Evolutionary conservation across 1,140 invertebrate genomes (phyloP).

Genomic region (Musca vetustissima): DNA sequence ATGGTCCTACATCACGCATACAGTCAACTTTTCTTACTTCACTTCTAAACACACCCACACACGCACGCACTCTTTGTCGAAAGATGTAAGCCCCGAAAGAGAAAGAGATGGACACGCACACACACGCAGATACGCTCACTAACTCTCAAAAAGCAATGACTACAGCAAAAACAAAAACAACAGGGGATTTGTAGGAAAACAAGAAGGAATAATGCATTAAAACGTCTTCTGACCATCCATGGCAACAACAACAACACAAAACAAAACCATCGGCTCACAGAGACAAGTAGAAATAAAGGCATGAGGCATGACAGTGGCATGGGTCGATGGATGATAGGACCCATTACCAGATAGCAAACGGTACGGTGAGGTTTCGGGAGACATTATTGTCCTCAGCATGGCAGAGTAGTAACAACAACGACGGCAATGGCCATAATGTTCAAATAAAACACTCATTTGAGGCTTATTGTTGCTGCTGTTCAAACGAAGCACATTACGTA

Average conservation of each 20-base stretch:
- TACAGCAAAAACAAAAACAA: not conserved
- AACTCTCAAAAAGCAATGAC: conserved; percentile 4
- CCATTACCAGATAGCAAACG: no score
- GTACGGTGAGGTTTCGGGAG: no score
- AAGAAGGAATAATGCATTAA: conserved; percentile 15
- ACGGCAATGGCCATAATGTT: conserved; percentile 12
- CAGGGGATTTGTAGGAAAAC: not conserved
- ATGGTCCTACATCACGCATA: not conserved
- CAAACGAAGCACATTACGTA: not conserved
- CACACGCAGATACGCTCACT: not conserved
- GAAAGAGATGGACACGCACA: not conserved
- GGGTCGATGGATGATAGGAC: no score
- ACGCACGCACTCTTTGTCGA: no score
- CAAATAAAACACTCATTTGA: conserved; percentile 19
- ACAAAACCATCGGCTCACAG: not conserved
- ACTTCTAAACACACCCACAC: no score
- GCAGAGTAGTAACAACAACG: not conserved
- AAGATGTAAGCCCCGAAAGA: not conserved
- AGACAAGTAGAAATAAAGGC: no score
- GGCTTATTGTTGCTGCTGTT: conserved; percentile 11
- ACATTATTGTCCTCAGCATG: no score
- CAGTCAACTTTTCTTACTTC: not conserved
- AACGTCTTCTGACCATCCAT: conserved; percentile 15
- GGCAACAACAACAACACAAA: not conserved
- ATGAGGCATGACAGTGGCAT: no score